These are phyloP conservation scores for Noctua janthe DNA, from an alignment of 2,888 invertebrate species.

Conservation along the genomic window DNA sequence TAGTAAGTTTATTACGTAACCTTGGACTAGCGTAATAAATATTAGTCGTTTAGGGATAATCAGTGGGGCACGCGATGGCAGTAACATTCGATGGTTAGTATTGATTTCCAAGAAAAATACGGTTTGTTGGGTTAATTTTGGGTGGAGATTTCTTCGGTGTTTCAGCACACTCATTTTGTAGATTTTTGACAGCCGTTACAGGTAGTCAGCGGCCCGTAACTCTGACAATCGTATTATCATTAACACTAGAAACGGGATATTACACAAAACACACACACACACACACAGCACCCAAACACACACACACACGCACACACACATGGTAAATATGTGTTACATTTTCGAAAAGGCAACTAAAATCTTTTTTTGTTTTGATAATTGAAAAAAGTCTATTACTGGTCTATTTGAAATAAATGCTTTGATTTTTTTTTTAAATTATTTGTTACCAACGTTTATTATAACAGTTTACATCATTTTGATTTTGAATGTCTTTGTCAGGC, in stretches of 20 bases:
- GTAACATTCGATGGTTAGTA: slow-evolving; percentile 1
- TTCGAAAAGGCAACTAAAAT: background rate
- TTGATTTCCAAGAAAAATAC: slow-evolving; percentile 34
- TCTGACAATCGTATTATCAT: too few species aligned
- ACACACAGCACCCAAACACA: too few species aligned
- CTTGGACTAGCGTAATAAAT: slow-evolving; percentile 45
- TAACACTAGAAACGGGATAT: too few species aligned
- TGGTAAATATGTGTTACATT: background rate
- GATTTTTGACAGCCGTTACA: too few species aligned
- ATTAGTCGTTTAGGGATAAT: slow-evolving; percentile 36
- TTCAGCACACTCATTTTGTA: background rate
- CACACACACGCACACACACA: too few species aligned
- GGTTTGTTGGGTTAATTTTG: background rate
- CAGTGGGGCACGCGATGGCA: slow-evolving; percentile 42
- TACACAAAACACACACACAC: too few species aligned
- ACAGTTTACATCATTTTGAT: too few species aligned
- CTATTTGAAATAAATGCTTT: background rate
- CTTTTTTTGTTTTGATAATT: background rate
- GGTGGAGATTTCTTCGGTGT: background rate
- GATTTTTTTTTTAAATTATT: too few species aligned
- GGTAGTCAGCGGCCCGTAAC: too few species aligned
- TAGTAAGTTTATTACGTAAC: slow-evolving; percentile 40
- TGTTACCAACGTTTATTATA: too few species aligned
- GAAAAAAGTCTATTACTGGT: background rate
- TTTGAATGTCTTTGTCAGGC: too few species aligned